Evolutionary conservation across 2,113 vertebrate species (phyloP).

Genomic region (Pungitius pungitius): DNA sequence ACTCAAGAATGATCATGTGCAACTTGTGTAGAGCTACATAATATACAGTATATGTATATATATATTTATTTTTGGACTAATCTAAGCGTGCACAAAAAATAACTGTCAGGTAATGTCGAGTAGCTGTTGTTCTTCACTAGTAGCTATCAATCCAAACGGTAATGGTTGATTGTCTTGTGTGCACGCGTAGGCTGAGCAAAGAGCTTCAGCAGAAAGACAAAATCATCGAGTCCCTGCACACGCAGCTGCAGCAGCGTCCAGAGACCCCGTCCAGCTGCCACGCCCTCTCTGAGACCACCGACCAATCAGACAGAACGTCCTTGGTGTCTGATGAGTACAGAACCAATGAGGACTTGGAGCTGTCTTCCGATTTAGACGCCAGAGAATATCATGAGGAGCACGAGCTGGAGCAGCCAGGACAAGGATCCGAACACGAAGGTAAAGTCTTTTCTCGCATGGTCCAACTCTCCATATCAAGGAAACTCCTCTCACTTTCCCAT

Average conservation of each 20-base stretch:
- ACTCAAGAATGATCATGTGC: neutral
- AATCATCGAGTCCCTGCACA: constrained; percentile 89
- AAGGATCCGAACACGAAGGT: constrained; percentile 64
- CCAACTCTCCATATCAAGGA: neutral
- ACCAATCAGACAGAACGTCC: constrained; percentile 87
- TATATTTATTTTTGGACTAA: neutral
- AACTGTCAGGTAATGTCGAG: neutral
- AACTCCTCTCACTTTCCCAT: constrained; percentile 56
- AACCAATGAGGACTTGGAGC: constrained; percentile 86
- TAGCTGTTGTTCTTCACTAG: neutral
- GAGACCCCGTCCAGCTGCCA: constrained; percentile 87
- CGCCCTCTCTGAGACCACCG: constrained; percentile 86
- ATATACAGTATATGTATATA: no score
- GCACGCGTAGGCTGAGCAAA: constrained; percentile 82
- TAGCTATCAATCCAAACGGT: neutral
- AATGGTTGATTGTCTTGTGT: constrained; percentile 23
- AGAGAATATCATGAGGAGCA: constrained; percentile 83
- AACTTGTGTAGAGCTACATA: neutral
- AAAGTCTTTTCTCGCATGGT: neutral
- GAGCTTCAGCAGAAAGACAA: constrained; percentile 92
- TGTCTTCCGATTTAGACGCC: constrained; percentile 85
- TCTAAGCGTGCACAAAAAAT: no score
- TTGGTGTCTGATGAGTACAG: constrained; percentile 83
- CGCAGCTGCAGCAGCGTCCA: constrained; percentile 84
- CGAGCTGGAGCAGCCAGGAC: constrained; percentile 40